These are phyloP conservation scores for Gymnorhina tibicen DNA, from an alignment of 2,113 vertebrate species.

Conservation along the genomic window DNA sequence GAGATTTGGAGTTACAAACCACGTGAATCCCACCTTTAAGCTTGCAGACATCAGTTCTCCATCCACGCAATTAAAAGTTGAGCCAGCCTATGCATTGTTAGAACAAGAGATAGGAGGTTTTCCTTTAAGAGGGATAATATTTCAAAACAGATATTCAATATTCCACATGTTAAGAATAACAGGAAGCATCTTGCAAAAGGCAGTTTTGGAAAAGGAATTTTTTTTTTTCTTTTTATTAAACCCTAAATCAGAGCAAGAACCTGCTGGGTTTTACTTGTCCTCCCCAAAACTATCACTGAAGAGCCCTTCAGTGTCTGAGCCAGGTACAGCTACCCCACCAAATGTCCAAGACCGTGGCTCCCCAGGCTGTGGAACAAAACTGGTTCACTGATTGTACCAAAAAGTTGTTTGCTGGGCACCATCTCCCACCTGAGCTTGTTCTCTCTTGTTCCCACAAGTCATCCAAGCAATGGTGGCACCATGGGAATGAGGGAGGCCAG, in stretches of 20 bases:
- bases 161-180: background rate
- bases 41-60: background rate
- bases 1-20: background rate
- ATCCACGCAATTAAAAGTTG: background rate
- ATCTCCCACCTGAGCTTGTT: background rate
- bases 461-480: background rate
- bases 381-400: background rate
- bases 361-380: background rate
- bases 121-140: background rate
- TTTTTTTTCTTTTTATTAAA: background rate
- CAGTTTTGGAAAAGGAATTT: background rate
- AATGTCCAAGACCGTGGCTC: fast-evolving
- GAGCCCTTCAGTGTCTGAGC: background rate
- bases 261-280: background rate
- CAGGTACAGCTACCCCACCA: background rate
- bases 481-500: background rate
- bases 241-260: background rate
- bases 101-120: background rate
- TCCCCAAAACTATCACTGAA: background rate
- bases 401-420: background rate
- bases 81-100: background rate
- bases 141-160: background rate
- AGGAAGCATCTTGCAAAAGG: background rate
- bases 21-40: background rate
- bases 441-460: background rate